A percentile compares a stretch with the other conserved stretches of the same genome.
phyloP scores from a whole-genome alignment of 64 coral and sea anemone species.

The Platygyra sinensis region DNA sequence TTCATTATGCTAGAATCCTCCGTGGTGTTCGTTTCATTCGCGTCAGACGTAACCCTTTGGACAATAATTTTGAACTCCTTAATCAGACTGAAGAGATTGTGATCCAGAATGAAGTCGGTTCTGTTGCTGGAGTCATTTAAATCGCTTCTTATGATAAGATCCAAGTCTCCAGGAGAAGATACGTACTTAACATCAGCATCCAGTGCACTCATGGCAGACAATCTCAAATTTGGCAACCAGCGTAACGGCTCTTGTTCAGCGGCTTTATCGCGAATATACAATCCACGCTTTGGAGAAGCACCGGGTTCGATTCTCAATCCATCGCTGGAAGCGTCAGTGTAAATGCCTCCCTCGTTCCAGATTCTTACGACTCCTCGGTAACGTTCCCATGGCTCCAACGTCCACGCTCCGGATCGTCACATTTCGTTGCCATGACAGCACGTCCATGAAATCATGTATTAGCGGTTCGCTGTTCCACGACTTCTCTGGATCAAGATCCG shows the following conservation, averaged over 20 bases:
- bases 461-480: constrained; percentile 59
- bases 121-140: constrained; percentile 35
- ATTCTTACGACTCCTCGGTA: constrained; percentile 72
- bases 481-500: constrained; percentile 17
- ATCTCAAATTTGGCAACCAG: constrained; percentile 72
- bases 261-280: constrained; percentile 55
- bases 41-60: constrained; percentile 41
- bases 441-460: constrained; percentile 69
- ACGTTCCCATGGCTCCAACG: constrained; percentile 42
- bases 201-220: constrained; percentile 44
- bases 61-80: constrained; percentile 55
- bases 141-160: constrained; percentile 12
- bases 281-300: constrained; percentile 44
- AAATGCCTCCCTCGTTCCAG: constrained; percentile 71
- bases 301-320: constrained; percentile 60
- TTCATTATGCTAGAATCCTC: constrained; percentile 58
- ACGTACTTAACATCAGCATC: constrained; percentile 74
- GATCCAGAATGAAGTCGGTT: constrained; percentile 17
- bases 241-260: constrained; percentile 61
- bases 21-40: constrained; percentile 67
- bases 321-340: constrained; percentile 53
- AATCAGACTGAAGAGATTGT: constrained; percentile 41
- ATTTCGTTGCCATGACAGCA: constrained; percentile 68
- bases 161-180: constrained; percentile 52
- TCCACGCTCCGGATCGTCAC: constrained; percentile 57